phyloP scores from a whole-genome alignment of 2,113 vertebrate genomes.

The Phoenicopterus ruber region DNA sequence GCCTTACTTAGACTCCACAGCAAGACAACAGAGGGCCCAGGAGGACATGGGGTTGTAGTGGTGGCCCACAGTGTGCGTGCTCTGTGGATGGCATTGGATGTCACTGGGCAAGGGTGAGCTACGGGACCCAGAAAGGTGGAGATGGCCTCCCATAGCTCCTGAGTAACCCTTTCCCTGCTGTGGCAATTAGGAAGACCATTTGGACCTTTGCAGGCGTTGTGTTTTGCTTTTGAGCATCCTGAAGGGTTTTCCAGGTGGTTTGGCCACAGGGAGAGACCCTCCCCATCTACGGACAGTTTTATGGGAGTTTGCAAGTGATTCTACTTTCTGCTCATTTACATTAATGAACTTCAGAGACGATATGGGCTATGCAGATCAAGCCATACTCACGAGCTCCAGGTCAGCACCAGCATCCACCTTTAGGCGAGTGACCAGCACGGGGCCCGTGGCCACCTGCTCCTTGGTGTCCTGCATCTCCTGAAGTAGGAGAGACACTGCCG shows the following conservation, averaged over 20 bases:
- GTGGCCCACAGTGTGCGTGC: neutral
- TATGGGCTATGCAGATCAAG: too few relatives aligned
- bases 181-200: neutral
- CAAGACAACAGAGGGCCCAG: neutral
- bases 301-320: neutral
- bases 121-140: neutral
- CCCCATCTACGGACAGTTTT: neutral
- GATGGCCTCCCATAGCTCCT: neutral
- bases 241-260: neutral
- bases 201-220: neutral
- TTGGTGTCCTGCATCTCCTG: too few relatives aligned
- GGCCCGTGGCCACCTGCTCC: neutral
- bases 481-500: neutral
- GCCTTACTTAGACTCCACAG: neutral
- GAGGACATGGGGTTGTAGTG: neutral
- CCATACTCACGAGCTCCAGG: neutral
- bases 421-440: neutral
- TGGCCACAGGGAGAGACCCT: neutral
- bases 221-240: neutral
- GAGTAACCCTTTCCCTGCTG: neutral
- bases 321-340: neutral
- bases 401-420: neutral
- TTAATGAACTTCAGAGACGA: neutral
- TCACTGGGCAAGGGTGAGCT: neutral
- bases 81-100: fast-evolving